Base-by-base conservation (phyloP, 2,888 invertebrate genomes). In the Epiperipatus broadwayi region DNA sequence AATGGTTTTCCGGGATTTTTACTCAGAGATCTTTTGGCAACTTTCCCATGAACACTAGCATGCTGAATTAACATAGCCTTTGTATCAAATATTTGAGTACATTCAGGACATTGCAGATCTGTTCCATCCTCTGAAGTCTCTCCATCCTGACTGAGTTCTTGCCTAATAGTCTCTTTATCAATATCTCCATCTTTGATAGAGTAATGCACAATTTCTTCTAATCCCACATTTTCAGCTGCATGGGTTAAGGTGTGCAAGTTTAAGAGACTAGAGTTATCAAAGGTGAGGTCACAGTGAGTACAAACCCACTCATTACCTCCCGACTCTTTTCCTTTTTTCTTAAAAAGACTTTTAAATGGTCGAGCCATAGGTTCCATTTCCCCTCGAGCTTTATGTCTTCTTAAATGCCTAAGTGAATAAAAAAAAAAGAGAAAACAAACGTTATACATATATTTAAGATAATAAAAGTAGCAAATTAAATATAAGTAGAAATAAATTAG, bases 241-340 rank as follows among this genome's bases (percentile, higher is more conserved):
- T 69, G 69, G 3, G 61, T 57, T 15, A 66, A 51, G 1, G 60
- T 60, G 49, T 70, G 70, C 18, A 69, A 51, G 49, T 65, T 64
- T 10, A 69, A 56, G 5, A 68, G 49, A 32, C 50, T 57, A 18
- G 54, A 47, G 41, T 57, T 56, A 46, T 57, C 55, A 47, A 60
- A 60, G 7, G 55, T 56, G 35, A 60, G 51, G 40, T 54, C 53
- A 48, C 60, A 60, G 48, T 45, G 60, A 45, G 39, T 60, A 52
- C 55, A 65, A 55, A 48, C 56, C 58, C n/a, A n/a, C n/a, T n/a
- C n/a, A n/a, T n/a, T 52, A 53, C 37, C 52, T 52, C 33, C 48
- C 50, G 2, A 38, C 44, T 8, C 48, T 49, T 22, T 43, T n/a
- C n/a, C n/a, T n/a, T n/a, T n/a, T 44, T 50, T 50, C 41, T 53